Conservation (phyloP, 1,140 invertebrate genomes). For the Temnothorax nylanderi region DNA sequence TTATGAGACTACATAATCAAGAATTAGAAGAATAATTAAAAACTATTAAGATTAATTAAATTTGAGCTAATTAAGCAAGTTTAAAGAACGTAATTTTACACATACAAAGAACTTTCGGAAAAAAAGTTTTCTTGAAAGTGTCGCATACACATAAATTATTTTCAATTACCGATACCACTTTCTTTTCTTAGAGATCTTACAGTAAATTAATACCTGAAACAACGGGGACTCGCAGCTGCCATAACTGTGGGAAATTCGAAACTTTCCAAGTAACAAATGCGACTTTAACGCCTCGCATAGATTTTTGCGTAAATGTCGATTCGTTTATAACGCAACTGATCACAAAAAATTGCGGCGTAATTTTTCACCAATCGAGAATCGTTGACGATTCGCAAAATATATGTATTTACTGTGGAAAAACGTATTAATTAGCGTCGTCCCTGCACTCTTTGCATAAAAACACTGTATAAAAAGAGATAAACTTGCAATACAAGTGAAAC, state of each 20-base stretch:
- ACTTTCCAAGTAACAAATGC: neutral
- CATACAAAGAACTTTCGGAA: neutral
- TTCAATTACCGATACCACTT: too few species aligned
- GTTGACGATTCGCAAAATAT: neutral
- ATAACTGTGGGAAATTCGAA: neutral
- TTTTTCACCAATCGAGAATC: neutral
- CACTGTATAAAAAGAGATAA: too few species aligned
- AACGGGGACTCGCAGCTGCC: neutral
- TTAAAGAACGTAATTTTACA: neutral
- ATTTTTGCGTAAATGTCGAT: neutral
- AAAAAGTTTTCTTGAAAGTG: neutral
- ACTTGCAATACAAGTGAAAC: too few species aligned
- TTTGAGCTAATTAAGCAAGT: neutral
- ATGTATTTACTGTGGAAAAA: neutral
- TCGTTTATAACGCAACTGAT: neutral
- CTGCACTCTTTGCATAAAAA: too few species aligned
- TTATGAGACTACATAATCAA: neutral
- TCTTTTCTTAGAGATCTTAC: neutral
- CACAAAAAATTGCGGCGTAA: neutral
- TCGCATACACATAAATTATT: neutral
- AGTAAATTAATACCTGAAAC: slow-evolving; percentile 21
- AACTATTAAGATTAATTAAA: slow-evolving; percentile 3
- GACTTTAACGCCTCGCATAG: neutral
- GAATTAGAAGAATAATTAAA: neutral
- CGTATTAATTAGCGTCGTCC: neutral